Evolutionary conservation across 2,888 invertebrate species (phyloP), one percentile per base, ranked within the genome.

Genomic region (Bombylius discolor): DNA sequence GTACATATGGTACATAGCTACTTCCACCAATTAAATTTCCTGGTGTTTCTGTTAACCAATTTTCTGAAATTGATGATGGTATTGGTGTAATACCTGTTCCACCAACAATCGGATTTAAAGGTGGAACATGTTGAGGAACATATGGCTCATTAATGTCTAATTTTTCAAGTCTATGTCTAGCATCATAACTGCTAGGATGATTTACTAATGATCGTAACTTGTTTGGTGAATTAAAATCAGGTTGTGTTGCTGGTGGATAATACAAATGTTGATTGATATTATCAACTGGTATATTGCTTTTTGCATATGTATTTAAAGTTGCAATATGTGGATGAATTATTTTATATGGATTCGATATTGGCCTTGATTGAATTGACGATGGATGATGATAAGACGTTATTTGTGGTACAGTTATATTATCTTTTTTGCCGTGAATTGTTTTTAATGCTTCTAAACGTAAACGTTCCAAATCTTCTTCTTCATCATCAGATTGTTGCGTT

Each of bases 401-500:
- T 7, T 36, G n/a, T 45, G 49, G n/a, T 23, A 23, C 23, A 23
- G 23, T 23, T 42, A 53, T 12, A 31, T 47, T 47, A 13, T 61
- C 60, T 52, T 60, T 61, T 57, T 62, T 62, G 14, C 33, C 14
- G 31, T 60, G 55, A n/a, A 62, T 36, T 1, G 63, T 60, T 57
- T 63, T 63, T 33, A 63, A 52, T 32, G 63, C 63, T 9, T 54
- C 60, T 33, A 60, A 55, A 14, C 63, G 60, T 39, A 63, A 51
- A 32, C 52, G 51, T 57, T 63, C 63, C n/a, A 63, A 56, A 58
- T 63, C 63, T 4, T 62, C 62, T 42, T 62, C 62, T 31, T 62
- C 62, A 14, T 61, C 61, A 42, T 61, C 61, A 3, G 53, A 53
- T 23, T 51, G 55, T 13, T 55, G 53, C 8, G 50, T 11, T 23